Base-by-base conservation (phyloP, 2,797 vertebrate genomes). In the Echiichthys vipera region DNA sequence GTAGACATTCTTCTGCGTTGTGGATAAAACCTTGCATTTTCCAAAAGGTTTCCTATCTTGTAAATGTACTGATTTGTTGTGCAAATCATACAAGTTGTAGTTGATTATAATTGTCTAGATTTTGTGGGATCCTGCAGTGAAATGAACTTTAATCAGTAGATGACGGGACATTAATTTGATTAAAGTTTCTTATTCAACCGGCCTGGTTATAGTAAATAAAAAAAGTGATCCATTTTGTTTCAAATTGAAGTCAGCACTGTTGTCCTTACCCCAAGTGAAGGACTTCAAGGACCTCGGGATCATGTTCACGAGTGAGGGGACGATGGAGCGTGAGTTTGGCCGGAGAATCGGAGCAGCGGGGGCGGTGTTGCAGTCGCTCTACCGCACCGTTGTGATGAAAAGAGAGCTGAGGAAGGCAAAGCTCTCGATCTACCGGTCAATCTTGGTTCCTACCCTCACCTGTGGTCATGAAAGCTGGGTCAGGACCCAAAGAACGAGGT, bases 141-240 rank as follows among this genome's bases (percentile, higher is more conserved):
- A 34, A 1, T 29, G 5, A 5, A 45, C 30, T 22, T 46, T n/a
- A 58, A 47, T 73, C 43, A 72, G 36, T 15, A 9, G 24, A 45
- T 42, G 17, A 66, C 0, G 1, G 14, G 3, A 46, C 12, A n/a
- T 8, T 32, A 22, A 24, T 29, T 5, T 43, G 62, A 2, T 50
- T 9, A 7, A 25, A 15, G 47, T 22, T 27, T 27, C 17, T 17
- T 42, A n/a, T 47, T 29, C 9, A 39, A 30, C 17, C 46, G 5
- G 18, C 27, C 15, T 14, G 45, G 56, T 46, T 29, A 11, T 74
- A 72, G 77, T 83, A 54, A 61, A 61, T 15, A 53, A 32, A 57
- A 14, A 25, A 67, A 34, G 1, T 24, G 18, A 72, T 34, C 10
- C 2, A 1, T n/a, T 53, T 17, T 17, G 2, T 66, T 55, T 61